These are phyloP conservation scores for Diadophis punctatus DNA, from an alignment of 2,113 vertebrate species.

Conservation along the genomic window DNA sequence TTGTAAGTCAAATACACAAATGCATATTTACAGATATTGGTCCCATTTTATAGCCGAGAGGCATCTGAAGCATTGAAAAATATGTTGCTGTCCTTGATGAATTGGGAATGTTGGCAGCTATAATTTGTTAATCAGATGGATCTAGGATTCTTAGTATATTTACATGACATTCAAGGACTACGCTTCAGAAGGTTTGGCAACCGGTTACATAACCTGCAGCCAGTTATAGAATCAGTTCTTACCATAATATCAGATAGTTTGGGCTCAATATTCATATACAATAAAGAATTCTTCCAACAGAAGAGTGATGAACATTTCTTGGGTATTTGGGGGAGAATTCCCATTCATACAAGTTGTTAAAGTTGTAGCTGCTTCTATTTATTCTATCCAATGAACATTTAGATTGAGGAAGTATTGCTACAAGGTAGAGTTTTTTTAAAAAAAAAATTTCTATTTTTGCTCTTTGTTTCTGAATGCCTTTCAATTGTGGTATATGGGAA, in stretches of 20 bases:
- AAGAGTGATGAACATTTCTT: background rate
- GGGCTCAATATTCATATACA: fast-evolving
- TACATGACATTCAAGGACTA: background rate
- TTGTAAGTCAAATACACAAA: background rate
- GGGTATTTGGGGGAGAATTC: slow-evolving; percentile 13
- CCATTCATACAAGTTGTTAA: background rate
- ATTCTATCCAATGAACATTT: slow-evolving; percentile 35
- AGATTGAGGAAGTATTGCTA: slow-evolving; percentile 20
- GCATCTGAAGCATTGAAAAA: background rate
- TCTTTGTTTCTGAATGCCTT: slow-evolving; percentile 45
- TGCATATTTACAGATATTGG: background rate
- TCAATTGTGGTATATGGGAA: slow-evolving; percentile 29
- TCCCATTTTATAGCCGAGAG: background rate
- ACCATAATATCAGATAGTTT: background rate
- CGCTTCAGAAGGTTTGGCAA: background rate
- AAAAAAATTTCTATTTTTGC: slow-evolving; percentile 38
- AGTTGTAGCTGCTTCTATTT: slow-evolving; percentile 17
- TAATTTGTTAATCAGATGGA: background rate
- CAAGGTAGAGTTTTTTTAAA: slow-evolving; percentile 31
- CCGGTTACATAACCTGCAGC: background rate
- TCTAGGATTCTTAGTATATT: background rate
- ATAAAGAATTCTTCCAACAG: background rate
- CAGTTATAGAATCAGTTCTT: background rate
- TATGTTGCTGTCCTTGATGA: background rate
- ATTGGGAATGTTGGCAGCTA: background rate